phyloP scores from a whole-genome alignment of 2,888 invertebrate species.

The Byasa hedistus region DNA sequence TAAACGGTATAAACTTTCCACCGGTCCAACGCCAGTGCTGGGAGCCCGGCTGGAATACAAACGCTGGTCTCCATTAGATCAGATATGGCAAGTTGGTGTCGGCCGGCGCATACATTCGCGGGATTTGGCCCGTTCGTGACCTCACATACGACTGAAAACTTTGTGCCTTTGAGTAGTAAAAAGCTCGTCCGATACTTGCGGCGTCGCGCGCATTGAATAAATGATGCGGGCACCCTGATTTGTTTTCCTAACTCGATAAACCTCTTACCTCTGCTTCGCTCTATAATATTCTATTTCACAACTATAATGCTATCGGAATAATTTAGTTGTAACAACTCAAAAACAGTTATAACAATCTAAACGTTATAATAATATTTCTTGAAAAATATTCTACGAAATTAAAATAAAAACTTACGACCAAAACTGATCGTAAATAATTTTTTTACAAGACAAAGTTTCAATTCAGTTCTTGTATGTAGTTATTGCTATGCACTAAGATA shows the following conservation, averaged over 20 bases:
- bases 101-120: slow-evolving; percentile 50
- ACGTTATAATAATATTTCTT: no score
- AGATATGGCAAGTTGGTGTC: slow-evolving; percentile 40
- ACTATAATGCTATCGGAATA: no score
- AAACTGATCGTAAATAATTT: no score
- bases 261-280: no score
- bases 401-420: no score
- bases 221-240: slow-evolving; percentile 26
- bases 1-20: background rate
- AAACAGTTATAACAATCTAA: no score
- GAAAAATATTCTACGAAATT: no score
- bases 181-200: slow-evolving; percentile 28
- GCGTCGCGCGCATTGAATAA: slow-evolving; percentile 21
- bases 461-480: no score
- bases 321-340: no score
- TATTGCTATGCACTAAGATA: no score
- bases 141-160: slow-evolving; percentile 42
- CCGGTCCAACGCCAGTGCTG: background rate
- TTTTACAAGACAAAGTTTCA: no score
- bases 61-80: slow-evolving; percentile 33
- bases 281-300: no score
- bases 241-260: slow-evolving; percentile 8
- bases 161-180: slow-evolving; percentile 28
- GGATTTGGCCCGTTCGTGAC: slow-evolving; percentile 54
- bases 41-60: slow-evolving; percentile 20